Base-by-base conservation (phyloP, 2,113 vertebrate genomes). In the Esox niger region DNA sequence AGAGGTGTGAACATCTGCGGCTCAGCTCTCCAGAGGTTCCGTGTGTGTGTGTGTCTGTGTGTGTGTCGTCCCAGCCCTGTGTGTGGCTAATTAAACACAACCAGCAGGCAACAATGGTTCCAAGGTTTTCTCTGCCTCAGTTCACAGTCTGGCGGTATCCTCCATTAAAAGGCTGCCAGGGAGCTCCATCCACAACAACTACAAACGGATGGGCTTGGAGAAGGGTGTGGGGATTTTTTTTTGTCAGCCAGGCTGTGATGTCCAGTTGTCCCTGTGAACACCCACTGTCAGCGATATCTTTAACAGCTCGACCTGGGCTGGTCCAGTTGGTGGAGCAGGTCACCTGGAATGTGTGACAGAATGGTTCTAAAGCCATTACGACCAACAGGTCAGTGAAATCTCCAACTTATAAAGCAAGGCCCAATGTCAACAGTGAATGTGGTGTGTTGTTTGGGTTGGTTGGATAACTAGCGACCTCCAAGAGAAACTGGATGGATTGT, bases 11-110 rank as follows among this genome's bases (percentile, higher is more conserved):
- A 35, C 54, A 69, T 59, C 33, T 69, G 60, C 21, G 29, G 20
- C 38, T 58, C 55, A 21, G 54, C 25, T 27, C 31, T 64, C 61
- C 25, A 69, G 27, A 23, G 13, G 58, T 25, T 49, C 13, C 10
- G 38, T 20, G 7, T 29, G 63, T 65, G 46, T 35, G 32, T 21
- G 60, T 33, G 61, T 63, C 3, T 63, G 61, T 63, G 61, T 26
- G n/a, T 52, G 23, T 3, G 25, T 13, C 64, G 32, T 58, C 11
- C n/a, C 58, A 49, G 64, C 25, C 46, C 43, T 61, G 38, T 10
- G 21, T 66, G 49, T 70, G 56, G 57, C 35, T 54, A 75, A 66
- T 75, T 75, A 70, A 66, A 64, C 62, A 23, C n/a, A 66, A 66
- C 64, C 57, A 70, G 46, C 68, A 64, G 66, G 54, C 38, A 43